Base-by-base conservation (phyloP, 2,113 vertebrate genomes). In the Pleuronectes platessa region DNA sequence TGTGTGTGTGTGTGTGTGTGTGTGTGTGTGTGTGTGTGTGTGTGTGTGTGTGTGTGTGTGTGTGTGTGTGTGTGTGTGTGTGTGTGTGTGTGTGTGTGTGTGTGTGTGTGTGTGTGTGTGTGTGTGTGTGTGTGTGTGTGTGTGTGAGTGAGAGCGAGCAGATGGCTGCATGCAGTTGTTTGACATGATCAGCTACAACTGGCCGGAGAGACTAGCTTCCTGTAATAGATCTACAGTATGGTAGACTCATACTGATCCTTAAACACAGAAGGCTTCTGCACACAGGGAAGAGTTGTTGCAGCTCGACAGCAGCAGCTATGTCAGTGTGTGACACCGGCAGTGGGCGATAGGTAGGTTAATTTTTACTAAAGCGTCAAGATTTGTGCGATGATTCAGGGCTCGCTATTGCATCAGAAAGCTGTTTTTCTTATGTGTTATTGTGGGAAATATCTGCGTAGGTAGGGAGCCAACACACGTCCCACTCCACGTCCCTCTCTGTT, bases 381-480 rank as follows among this genome's bases (percentile, higher is more conserved):
- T 51, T 54, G 31, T 53, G 70, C 75, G 42, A 61, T 55, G 53
- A 68, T 59, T 13, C 51, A 63, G 60, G 24, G 12, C 21, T 35
- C 14, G 65, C 74, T 53, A 15, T 58, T 74, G 23, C 66, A 67
- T 35, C 61, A 51, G 40, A 66, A 17, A 6, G 27, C 23, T 81
- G 14, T 71, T 76, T 31, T 78, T 45, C 27, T 69, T 76, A 67
- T 80, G 77, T n/a, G 42, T 81, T 71, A 80, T 70, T 68, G 47
- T 84, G 73, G 74, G 37, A 86, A 86, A 73, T 66, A 76, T 56
- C 67, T 75, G 70, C 3, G 2, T 60, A 7, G 27, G 59, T 60
- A 60, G 68, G 60, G 59, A 26, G 76, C n/a, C 42, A 51, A 40
- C 58, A 70, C 55, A 65, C 5, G 81, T 61, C 61, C 69, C 59